Conservation (phyloP, 2,888 invertebrate genomes). For the Drosophila mimica region DNA sequence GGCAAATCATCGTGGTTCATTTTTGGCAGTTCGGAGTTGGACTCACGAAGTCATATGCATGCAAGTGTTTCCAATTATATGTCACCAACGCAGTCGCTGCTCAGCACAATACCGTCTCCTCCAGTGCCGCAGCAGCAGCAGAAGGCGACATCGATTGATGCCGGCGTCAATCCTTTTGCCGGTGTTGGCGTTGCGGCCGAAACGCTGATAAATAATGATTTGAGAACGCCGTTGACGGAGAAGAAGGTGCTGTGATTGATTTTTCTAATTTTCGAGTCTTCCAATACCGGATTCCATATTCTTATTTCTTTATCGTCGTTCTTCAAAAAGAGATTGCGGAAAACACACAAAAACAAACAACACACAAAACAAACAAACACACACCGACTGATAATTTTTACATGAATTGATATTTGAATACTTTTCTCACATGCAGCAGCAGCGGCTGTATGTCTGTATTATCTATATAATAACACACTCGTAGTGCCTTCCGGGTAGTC, state of each 20-base stretch:
- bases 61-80: conserved; percentile 16
- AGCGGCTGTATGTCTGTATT: conserved; percentile 35
- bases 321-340: conserved; percentile 28
- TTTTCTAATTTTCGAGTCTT: conserved; percentile 21
- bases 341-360: neutral
- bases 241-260: conserved; percentile 64
- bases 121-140: conserved; percentile 3
- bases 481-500: conserved; percentile 67
- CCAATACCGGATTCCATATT: conserved; percentile 21
- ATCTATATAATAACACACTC: conserved; percentile 36
- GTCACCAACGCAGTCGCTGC: conserved; percentile 25
- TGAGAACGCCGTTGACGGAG: conserved; percentile 27
- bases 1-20: conserved; percentile 37
- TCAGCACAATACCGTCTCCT: neutral
- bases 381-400: conserved; percentile 78
- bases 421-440: conserved; percentile 24
- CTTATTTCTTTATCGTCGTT: conserved; percentile 33
- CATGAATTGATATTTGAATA: conserved; percentile 40
- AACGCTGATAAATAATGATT: conserved; percentile 10
- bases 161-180: conserved; percentile 34
- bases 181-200: conserved; percentile 5
- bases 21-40: conserved; percentile 20
- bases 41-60: conserved; percentile 18
- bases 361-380: neutral
- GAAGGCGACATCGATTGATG: conserved; percentile 32